These are phyloP conservation scores for Cheilosia pagana DNA, from an alignment of 2,888 invertebrate species.

Conservation along the genomic window DNA sequence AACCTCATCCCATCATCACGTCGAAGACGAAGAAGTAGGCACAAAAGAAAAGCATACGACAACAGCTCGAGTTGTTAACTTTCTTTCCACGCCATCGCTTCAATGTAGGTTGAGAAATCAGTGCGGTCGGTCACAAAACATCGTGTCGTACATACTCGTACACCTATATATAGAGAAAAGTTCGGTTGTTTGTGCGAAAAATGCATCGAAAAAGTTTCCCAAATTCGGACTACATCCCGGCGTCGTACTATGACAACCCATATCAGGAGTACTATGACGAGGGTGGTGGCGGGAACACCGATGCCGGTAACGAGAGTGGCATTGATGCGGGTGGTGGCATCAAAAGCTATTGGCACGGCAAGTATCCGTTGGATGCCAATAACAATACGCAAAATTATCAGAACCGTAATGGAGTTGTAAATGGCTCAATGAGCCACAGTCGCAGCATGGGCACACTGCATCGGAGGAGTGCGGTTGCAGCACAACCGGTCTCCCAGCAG, in stretches of 20 bases:
- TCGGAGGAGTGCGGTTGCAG: constrained; percentile 41
- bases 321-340: constrained; percentile 29
- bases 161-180: too few species aligned
- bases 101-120: constrained; percentile 72
- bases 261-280: constrained; percentile 64
- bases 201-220: constrained; percentile 70
- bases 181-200: constrained; percentile 10
- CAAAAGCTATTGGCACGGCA: constrained; percentile 65
- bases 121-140: constrained; percentile 52
- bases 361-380: constrained; percentile 68
- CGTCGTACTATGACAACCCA: constrained; percentile 56
- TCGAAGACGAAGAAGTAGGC: constrained; percentile 14
- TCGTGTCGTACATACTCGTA: constrained; percentile 30
- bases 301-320: constrained; percentile 35
- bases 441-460: constrained; percentile 64
- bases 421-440: constrained; percentile 61
- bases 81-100: constrained; percentile 61
- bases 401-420: constrained; percentile 59
- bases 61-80: constrained; percentile 31
- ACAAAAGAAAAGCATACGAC: constrained; percentile 4
- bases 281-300: constrained; percentile 33
- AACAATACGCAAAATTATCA: constrained; percentile 71
- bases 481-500: constrained; percentile 28
- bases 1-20: constrained; percentile 26
- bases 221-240: constrained; percentile 63